A percentile compares a stretch with the other conserved stretches of the same genome.
These are phyloP conservation scores for Rhinella marina DNA, from an alignment of 2,797 vertebrate genomes.

Conservation along the genomic window DNA sequence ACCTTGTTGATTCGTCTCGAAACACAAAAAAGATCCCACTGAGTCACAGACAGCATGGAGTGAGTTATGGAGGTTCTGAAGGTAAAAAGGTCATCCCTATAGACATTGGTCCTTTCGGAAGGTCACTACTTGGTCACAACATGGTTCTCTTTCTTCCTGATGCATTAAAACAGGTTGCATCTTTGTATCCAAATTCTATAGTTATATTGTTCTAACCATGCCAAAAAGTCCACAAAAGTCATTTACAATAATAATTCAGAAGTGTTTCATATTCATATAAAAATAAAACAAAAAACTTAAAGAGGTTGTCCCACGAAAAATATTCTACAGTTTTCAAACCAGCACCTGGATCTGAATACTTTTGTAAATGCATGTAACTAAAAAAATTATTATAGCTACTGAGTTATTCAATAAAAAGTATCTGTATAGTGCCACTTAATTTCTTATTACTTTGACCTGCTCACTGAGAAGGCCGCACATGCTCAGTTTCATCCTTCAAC, in stretches of 20 bases:
- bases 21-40: constrained; percentile 66
- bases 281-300: background rate
- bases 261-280: background rate
- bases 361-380: too few species aligned
- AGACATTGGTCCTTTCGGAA: constrained; percentile 43
- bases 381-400: too few species aligned
- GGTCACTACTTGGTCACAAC: constrained; percentile 41
- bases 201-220: background rate
- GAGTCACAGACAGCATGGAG: constrained; percentile 60
- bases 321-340: too few species aligned
- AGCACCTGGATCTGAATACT: too few species aligned
- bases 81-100: constrained; percentile 68
- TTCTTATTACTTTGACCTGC: too few species aligned
- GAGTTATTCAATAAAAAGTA: too few species aligned
- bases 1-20: constrained; percentile 62
- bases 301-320: too few species aligned
- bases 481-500: too few species aligned
- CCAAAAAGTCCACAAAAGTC: background rate
- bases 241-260: background rate
- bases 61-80: constrained; percentile 64
- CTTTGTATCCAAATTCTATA: constrained; percentile 13
- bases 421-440: too few species aligned
- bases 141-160: background rate
- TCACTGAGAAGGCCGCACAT: too few species aligned
- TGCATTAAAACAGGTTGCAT: constrained; percentile 18